Evolutionary conservation across 2,113 vertebrate species (phyloP), one percentile per base, ranked within the genome.

Genomic region (Procapra przewalskii): DNA sequence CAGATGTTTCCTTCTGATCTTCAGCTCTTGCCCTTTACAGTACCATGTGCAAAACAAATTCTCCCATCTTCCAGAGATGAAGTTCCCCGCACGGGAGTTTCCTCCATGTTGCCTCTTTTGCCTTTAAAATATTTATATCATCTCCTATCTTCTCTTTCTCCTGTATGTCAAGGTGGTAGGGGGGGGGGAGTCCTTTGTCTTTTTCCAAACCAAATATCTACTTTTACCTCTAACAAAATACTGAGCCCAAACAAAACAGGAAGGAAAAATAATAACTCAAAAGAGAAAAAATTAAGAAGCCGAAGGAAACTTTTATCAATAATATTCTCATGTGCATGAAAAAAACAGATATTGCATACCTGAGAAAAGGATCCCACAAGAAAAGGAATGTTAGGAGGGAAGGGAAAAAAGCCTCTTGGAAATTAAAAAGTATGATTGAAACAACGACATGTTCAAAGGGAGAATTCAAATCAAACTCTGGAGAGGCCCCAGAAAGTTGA

Each of bases 221-320:
- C 31, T 81, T 95, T 93, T 81, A 64, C 33, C 36, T 85, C 57
- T 59, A 40, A 86, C 29, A 94, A 97, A 92, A 75, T 95, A 75
- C 2, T 43, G 59, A 88, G 45, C n/a, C 13, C 52, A 60, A 52
- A 84, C 23, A 71, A 71, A 95, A 62, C 3, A 19, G 19, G 14
- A 36, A 12, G 7, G 4, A 43, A 29, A 36, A 60, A 21, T 59
- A 60, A 21, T 59, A 36, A 48, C 4, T 29, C 31, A 59, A 86
- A 94, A 91, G 48, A 64, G 82, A 88, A 97, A 95, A 96, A 91
- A 52, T 29, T 8, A 80, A 33, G 29, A 82, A 52, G 11, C 14
- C 14, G 81, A 83, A 93, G 48, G 62, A 83, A 91, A 87, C 15
- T 29, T 91, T 10, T 14, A 33, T 64, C 55, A 31, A 27, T 71